Evolutionary conservation across 2,797 vertebrate species (phyloP), one percentile per base, ranked within the genome.

Genomic region (Oreonectes daqikongensis): DNA sequence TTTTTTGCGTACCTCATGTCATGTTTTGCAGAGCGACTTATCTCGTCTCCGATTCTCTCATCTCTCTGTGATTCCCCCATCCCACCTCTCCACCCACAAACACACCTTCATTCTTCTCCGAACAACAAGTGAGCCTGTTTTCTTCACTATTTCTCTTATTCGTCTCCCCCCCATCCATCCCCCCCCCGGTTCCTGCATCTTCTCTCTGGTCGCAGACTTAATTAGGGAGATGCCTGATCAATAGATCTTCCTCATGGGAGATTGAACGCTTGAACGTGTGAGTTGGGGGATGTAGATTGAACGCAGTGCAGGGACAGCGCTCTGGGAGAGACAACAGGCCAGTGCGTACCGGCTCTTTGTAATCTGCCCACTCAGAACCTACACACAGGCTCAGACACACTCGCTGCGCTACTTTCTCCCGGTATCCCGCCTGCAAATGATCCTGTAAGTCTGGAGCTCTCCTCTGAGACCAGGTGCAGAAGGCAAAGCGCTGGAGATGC

Each of bases 151-250:
- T 32, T 32, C 32, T 71, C 68, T 72, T 66, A 17, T 60, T 24
- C 30, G 35, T 46, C 70, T 69, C 18, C 55, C 64, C 53, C n/a
- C n/a, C n/a, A n/a, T n/a, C n/a, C n/a, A n/a, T n/a, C n/a, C n/a
- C 30, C 42, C 80, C 65, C 78, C 60, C 30, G 35, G 14, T 79
- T 70, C 66, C 59, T 46, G 40, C 42, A 46, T 72, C 17, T 69
- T 74, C 73, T 53, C 42, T 55, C 48, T 73, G 57, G 72, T 77
- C 75, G 90, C 84, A 84, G 79, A 75, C 79, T 86, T 87, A 92
- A 93, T 92, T 92, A 92, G 84, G 75, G 78, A 89, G 89, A 91
- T 90, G 88, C 81, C 38, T 89, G 90, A 92, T 92, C 90, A 90
- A 92, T 93, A 87, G 80, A 72, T 14, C 59, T 71, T 79, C 83